Evolutionary conservation across 2,797 vertebrate genomes (phyloP), one percentile per base, ranked within the genome.

Genomic region (Hozukius guyotensis): DNA sequence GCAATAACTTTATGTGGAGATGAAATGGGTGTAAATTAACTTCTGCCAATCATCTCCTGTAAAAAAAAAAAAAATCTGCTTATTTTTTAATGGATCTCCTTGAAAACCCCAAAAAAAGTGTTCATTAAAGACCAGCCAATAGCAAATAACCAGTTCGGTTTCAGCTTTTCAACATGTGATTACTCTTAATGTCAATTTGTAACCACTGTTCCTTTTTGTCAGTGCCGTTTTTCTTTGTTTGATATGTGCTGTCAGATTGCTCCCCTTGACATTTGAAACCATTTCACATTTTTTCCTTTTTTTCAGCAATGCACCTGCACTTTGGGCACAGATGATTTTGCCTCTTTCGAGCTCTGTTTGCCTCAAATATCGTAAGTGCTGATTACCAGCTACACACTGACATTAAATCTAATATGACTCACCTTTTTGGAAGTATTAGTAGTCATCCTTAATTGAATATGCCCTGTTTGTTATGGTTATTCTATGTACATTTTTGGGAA

Each of bases 141-240:
- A 52, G 49, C 49, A 10, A n/a, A 53, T n/a, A 53, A n/a, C 49
- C 20, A 20, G 24, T 46, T 69, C 69, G 65, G 14, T 49, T 53
- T 76, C 57, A 53, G 49, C 67, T 60, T 56, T 61, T 16, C 31
- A 79, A 22, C 18, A 42, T 42, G 67, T 75, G 60, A 69, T 82
- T 32, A 34, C 29, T 67, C 57, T 79, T 84, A 10, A 74, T 77
- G 78, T 76, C 29, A 74, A 60, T 80, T 69, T 79, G 31, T 42
- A 66, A 59, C 12, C 61, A 22, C 24, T 32, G 27, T 72, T 80
- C 5, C 27, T 64, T 61, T 78, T 34, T 74, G 71, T 61, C 64
- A 10, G 20, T 12, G 53, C 42, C 24, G 59, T 31, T 59, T 24
- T 55, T 62, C 67, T 68, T 72, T 59, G 75, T 73, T 71, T 73